phyloP scores from a whole-genome alignment of 2,797 vertebrate genomes.

The Typhlichthys eigenmanni region DNA sequence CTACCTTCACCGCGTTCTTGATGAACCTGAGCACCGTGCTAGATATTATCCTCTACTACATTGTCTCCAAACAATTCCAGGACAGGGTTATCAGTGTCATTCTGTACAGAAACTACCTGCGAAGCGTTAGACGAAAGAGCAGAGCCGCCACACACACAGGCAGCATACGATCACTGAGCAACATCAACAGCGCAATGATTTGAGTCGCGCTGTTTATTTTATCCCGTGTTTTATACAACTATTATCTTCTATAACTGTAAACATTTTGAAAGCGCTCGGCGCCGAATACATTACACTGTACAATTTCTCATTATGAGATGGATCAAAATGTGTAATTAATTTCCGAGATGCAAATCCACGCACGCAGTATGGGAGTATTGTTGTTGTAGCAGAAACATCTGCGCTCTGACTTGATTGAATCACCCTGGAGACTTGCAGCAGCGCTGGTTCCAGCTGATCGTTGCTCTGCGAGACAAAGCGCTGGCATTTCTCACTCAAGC shows the following conservation, averaged over 20 bases:
- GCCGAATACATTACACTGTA: conserved; percentile 38
- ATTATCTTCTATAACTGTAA: background rate
- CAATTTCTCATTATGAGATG: conserved; percentile 55
- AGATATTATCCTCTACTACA: conserved; percentile 94
- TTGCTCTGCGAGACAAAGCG: conserved; percentile 50
- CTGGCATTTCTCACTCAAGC: conserved; percentile 51
- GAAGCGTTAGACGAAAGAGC: conserved; percentile 92
- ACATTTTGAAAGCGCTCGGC: conserved; percentile 35
- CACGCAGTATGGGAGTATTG: conserved; percentile 69
- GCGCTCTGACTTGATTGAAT: conserved; percentile 71
- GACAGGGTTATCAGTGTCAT: conserved; percentile 96
- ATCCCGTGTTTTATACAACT: background rate
- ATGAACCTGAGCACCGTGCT: conserved; percentile 95
- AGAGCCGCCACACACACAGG: conserved; percentile 81
- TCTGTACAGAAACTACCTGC: conserved; percentile 92
- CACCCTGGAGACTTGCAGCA: conserved; percentile 65
- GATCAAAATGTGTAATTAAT: conserved; percentile 67
- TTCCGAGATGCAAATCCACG: conserved; percentile 64
- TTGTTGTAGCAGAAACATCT: conserved; percentile 73
- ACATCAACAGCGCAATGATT: conserved; percentile 90
- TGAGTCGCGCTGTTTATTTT: conserved; percentile 54
- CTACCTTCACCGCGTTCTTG: conserved; percentile 89
- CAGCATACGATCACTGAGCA: conserved; percentile 89
- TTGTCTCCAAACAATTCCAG: conserved; percentile 98
- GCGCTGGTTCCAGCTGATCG: conserved; percentile 47